Conservation (phyloP, 1,140 invertebrate genomes). For the Helicoverpa zea region DNA sequence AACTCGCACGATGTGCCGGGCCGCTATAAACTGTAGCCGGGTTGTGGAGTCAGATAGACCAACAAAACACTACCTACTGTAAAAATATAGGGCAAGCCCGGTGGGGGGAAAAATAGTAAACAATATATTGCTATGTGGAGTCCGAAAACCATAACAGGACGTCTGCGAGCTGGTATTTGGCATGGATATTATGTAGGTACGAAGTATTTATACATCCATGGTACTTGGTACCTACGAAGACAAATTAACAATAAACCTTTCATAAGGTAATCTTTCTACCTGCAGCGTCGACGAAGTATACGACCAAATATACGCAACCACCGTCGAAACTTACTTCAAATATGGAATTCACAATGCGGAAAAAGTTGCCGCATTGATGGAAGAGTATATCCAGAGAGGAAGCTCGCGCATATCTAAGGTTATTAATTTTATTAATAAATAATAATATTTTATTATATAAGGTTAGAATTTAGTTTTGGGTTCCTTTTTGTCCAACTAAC, state of each 20-base stretch:
- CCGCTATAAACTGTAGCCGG: no score
- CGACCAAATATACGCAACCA: not conserved
- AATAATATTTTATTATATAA: no score
- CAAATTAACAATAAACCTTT: not conserved
- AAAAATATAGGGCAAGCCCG: no score
- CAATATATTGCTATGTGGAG: no score
- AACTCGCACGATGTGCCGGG: not conserved
- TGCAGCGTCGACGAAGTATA: not conserved
- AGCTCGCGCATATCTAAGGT: not conserved
- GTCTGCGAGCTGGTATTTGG: not conserved
- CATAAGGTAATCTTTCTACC: not conserved
- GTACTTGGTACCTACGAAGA: no score
- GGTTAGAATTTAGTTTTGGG: no score
- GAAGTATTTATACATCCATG: no score
- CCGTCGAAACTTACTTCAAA: not conserved
- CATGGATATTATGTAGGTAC: no score
- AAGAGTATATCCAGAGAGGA: not conserved
- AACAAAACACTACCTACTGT: no score
- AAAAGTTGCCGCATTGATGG: not conserved
- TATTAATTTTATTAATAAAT: not conserved
- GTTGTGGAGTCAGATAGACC: no score
- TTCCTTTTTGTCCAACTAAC: no score
- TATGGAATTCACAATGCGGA: not conserved
- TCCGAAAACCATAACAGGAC: not conserved
- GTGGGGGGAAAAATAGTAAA: no score